Conservation (phyloP, 2,888 invertebrate genomes). For the Digitonthophagus gazella region DNA sequence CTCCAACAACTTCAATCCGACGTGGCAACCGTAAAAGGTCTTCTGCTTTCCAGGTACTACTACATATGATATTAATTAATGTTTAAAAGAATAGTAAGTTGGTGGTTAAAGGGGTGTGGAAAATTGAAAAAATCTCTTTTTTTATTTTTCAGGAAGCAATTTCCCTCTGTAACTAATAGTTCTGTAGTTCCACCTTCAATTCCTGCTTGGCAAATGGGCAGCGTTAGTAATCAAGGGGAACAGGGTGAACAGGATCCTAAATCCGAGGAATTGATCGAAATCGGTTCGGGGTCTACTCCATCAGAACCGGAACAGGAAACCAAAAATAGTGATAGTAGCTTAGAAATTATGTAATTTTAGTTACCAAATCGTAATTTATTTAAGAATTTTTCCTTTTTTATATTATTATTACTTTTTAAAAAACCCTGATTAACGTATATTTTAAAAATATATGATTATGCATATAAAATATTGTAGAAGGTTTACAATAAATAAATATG, state of each 20-base stretch:
- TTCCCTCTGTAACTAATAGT: conserved; percentile 63
- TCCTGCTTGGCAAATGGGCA: conserved; percentile 76
- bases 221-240: conserved; percentile 55
- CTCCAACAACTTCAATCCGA: conserved; percentile 67
- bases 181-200: conserved; percentile 68
- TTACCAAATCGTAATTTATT: conserved; percentile 5
- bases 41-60: conserved; percentile 65
- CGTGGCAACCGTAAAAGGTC: conserved; percentile 69
- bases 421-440: not conserved
- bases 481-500: not conserved
- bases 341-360: conserved; percentile 67
- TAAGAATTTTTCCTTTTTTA: not conserved
- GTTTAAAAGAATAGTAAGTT: not conserved
- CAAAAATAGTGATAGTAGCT: conserved; percentile 72
- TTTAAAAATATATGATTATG: not conserved
- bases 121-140: not conserved
- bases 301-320: conserved; percentile 73
- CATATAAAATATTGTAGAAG: not conserved
- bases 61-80: conserved; percentile 15
- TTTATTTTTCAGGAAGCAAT: conserved; percentile 65
- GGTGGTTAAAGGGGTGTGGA: not conserved
- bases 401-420: not conserved
- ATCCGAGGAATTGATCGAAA: conserved; percentile 50
- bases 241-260: conserved; percentile 39
- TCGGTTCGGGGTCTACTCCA: conserved; percentile 59